Conservation (phyloP, 2,888 invertebrate genomes). For the Anorthoa munda region DNA sequence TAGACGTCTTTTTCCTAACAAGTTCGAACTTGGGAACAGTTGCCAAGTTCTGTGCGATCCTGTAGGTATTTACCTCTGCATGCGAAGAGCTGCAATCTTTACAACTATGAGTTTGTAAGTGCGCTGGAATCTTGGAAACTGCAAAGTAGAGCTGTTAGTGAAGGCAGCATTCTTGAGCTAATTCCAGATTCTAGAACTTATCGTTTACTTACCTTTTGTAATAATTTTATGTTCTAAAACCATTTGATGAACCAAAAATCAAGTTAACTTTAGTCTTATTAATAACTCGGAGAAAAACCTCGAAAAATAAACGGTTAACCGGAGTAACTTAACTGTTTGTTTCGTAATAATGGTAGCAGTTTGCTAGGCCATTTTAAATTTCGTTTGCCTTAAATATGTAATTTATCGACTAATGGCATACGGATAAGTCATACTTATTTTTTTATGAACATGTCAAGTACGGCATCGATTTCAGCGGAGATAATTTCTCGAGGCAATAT, state of each 20-base stretch:
- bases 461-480: slow-evolving; percentile 11
- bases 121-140: slow-evolving; percentile 6
- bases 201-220: background rate
- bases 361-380: too few relatives aligned
- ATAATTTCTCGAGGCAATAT: slow-evolving; percentile 32
- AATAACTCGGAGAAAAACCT: too few relatives aligned
- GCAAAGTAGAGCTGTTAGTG: background rate
- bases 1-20: slow-evolving; percentile 45
- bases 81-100: slow-evolving; percentile 40
- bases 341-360: too few relatives aligned
- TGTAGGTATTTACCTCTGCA: slow-evolving; percentile 18
- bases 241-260: too few relatives aligned
- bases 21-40: slow-evolving; percentile 35
- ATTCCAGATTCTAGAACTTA: background rate
- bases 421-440: too few relatives aligned
- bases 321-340: too few relatives aligned
- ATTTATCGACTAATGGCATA: background rate
- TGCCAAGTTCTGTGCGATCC: slow-evolving; percentile 40
- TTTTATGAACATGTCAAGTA: background rate
- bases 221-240: too few relatives aligned
- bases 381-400: too few relatives aligned
- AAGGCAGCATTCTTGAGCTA: slow-evolving; percentile 11
- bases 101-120: slow-evolving; percentile 29
- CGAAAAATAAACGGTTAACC: too few relatives aligned
- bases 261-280: background rate